Conservation (phyloP, 1,140 invertebrate genomes). For the Venturia canescens region DNA sequence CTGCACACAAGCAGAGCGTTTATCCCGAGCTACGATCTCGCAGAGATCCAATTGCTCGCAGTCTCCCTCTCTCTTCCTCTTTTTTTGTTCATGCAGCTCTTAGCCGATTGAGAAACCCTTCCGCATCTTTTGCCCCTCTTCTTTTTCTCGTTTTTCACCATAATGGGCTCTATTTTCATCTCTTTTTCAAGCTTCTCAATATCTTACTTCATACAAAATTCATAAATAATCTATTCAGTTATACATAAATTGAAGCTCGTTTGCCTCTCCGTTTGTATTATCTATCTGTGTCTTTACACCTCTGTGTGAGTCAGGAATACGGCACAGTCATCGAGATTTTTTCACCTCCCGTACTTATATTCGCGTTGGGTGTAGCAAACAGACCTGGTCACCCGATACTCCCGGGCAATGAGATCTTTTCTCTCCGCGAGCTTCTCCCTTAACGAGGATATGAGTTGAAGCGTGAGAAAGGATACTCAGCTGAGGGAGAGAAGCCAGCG, state of each 20-base stretch:
- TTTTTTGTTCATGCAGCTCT: background rate
- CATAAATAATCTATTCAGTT: constrained; percentile 13
- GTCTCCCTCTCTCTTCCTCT: background rate
- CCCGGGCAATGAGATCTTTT: constrained; percentile 20
- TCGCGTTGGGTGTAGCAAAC: background rate
- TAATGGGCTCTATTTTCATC: constrained; percentile 19
- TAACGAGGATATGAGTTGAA: constrained; percentile 36
- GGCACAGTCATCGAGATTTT: constrained; percentile 18
- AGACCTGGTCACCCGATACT: constrained; percentile 32
- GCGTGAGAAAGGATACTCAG: constrained; percentile 51
- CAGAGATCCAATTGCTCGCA: constrained; percentile 35
- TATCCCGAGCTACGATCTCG: constrained; percentile 36
- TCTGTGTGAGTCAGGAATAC: background rate
- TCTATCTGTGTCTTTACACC: background rate
- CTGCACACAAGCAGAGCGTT: constrained; percentile 5
- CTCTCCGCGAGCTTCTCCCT: background rate
- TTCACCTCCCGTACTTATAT: constrained; percentile 6
- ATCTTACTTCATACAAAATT: constrained; percentile 15
- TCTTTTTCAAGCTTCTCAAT: constrained; percentile 14
- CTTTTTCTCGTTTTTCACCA: background rate
- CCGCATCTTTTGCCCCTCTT: constrained; percentile 22
- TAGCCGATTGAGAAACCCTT: constrained; percentile 19
- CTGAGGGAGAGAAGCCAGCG: constrained; percentile 40
- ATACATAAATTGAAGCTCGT: constrained; percentile 39
- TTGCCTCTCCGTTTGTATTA: constrained; percentile 14